Base-by-base conservation (phyloP, 1,140 invertebrate genomes). In the Drosophila obscura region DNA sequence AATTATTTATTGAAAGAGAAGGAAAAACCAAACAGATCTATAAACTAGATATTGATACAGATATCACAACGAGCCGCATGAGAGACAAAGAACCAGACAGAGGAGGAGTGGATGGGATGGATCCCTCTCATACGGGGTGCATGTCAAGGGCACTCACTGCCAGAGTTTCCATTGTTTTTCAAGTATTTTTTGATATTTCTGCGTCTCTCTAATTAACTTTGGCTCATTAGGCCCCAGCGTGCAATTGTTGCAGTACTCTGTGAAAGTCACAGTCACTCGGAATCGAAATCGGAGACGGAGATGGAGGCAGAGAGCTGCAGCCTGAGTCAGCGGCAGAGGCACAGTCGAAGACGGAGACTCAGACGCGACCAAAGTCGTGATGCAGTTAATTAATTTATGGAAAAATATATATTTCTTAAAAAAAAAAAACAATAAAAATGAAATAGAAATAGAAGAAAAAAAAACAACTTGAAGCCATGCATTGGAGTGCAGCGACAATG, bases 361-460 rank as follows among this genome's bases (percentile, higher is more conserved):
- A 64, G 64, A 52, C 49, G 60, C 73, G 22, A 71, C 68, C 63
- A 50, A 82, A 87, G 83, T 85, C 83, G 81, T 85, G 81, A 85
- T 60, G 82, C 78, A 78, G 78, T 66, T 85, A 87, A 85, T 85
- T 85, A 82, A 85, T 85, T 87, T 88, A 85, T 88, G 73, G 77
- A 75, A 77, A 82, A 84, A 68, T 56, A 26, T 65, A 71, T 31
- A 9, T 8, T 9, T 9, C 8, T 24, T 24, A 44, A 31, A 66
- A 73, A 61, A 73, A 61, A 56, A 61, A 58, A 71, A 57, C 52
- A 73, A 53, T 56, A 73, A 67, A 78, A 84, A 85, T 68, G 19
- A 26, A 65, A 71, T 46, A 57, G 66, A 65, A 78, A 68, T 57
- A 76, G n/a, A 31, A 26, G 44, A 61, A 49, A 64, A 65, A 45